These are phyloP conservation scores for Nomada lathburiana DNA, from an alignment of 2,888 invertebrate genomes.

Conservation along the genomic window DNA sequence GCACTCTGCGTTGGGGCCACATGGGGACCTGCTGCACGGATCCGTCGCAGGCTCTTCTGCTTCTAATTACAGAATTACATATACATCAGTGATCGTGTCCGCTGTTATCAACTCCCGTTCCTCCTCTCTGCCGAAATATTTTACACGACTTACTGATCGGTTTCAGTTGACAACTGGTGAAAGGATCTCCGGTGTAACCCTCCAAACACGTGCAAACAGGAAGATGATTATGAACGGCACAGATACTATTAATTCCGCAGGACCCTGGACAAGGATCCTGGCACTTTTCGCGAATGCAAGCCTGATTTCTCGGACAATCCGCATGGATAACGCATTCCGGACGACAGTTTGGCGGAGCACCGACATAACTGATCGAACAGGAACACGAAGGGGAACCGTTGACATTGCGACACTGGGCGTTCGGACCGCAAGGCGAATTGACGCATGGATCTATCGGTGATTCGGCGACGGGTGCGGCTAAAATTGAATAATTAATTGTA, in stretches of 20 bases:
- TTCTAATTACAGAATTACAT: not conserved
- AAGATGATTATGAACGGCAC: slow-evolving; percentile 88
- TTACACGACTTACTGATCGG: slow-evolving; percentile 60
- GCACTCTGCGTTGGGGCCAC: slow-evolving; percentile 89
- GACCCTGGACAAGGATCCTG: slow-evolving; percentile 91
- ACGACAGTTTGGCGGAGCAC: slow-evolving; percentile 88
- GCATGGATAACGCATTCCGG: slow-evolving; percentile 92
- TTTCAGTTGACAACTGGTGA: slow-evolving; percentile 82
- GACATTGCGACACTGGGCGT: slow-evolving; percentile 87
- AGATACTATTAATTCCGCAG: slow-evolving; percentile 88
- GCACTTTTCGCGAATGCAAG: slow-evolving; percentile 91
- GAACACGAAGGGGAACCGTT: slow-evolving; percentile 87
- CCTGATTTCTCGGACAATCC: slow-evolving; percentile 90
- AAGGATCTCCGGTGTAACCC: slow-evolving; percentile 88
- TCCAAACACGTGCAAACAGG: slow-evolving; percentile 89
- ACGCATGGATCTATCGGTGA: slow-evolving; percentile 76
- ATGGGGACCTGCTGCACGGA: slow-evolving; percentile 90
- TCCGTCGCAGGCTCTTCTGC: slow-evolving; percentile 72
- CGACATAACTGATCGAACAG: slow-evolving; percentile 89
- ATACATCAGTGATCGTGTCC: slow-evolving; percentile 2
- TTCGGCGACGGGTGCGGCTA: slow-evolving; percentile 56
- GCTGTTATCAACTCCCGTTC: slow-evolving; percentile 2
- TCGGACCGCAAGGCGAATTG: slow-evolving; percentile 88
- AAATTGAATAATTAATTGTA: slow-evolving; percentile 13
- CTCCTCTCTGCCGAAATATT: not conserved